Conservation (phyloP, 2,113 vertebrate species). For the Leucopternis melanops region DNA sequence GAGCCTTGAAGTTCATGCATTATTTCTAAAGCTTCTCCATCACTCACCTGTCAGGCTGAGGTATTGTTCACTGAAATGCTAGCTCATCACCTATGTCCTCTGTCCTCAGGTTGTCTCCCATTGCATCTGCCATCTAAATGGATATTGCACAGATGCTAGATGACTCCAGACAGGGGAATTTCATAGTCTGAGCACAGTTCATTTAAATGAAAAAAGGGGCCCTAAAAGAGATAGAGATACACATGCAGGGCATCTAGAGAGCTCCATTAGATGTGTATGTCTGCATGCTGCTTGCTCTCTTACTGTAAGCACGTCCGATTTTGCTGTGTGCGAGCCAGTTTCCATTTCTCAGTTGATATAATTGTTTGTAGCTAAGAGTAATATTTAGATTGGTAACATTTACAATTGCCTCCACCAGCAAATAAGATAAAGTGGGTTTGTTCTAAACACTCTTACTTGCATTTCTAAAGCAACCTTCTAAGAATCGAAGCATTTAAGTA, state of each 20-base stretch:
- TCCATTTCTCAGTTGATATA: neutral
- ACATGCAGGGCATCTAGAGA: neutral
- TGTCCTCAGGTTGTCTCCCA: neutral
- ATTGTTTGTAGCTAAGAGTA: neutral
- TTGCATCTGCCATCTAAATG: neutral
- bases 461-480: neutral
- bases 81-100: neutral
- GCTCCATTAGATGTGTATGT: neutral
- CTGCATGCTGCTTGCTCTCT: neutral
- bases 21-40: constrained; percentile 42
- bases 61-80: constrained; percentile 5
- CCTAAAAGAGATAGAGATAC: neutral
- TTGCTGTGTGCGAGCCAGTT: neutral
- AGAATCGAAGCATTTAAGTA: neutral
- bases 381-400: neutral
- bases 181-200: neutral
- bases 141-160: neutral
- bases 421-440: neutral
- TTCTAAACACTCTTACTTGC: neutral
- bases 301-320: neutral
- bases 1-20: constrained; percentile 42
- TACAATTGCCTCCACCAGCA: neutral
- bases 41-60: constrained; percentile 26
- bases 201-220: neutral
- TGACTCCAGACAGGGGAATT: neutral